phyloP scores from a whole-genome alignment of 1,140 invertebrate genomes.

The Araneus ventricosus region DNA sequence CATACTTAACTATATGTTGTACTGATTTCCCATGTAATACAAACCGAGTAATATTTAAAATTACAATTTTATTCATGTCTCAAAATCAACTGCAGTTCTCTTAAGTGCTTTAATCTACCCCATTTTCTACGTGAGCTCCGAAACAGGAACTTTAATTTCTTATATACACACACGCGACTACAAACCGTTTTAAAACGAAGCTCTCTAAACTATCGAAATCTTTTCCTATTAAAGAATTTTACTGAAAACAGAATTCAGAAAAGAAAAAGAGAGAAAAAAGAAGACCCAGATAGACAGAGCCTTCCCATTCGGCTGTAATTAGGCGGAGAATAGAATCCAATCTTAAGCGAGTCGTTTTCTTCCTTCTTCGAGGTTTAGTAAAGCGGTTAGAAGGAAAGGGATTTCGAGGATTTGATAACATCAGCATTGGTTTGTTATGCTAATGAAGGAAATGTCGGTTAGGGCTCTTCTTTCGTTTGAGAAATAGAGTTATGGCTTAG shows the following conservation, averaged over 20 bases:
- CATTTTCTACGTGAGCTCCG: not conserved
- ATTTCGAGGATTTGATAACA: slow-evolving; percentile 36
- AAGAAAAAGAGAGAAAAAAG: not conserved
- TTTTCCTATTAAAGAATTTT: not conserved
- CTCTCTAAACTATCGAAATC: not conserved
- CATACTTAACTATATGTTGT: too few species aligned
- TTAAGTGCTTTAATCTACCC: not conserved
- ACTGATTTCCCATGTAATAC: too few species aligned
- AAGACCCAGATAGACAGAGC: not conserved
- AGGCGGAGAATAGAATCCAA: not conserved
- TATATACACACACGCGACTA: not conserved
- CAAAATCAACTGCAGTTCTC: not conserved
- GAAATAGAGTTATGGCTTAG: not conserved
- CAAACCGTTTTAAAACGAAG: not conserved
- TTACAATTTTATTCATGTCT: too few species aligned
- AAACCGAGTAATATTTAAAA: too few species aligned
- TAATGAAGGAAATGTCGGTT: slow-evolving; percentile 26
- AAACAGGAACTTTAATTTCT: not conserved
- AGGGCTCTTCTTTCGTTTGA: not conserved
- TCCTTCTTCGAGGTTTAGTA: not conserved
- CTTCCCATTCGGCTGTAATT: slow-evolving; percentile 1
- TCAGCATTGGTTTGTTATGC: slow-evolving; percentile 44
- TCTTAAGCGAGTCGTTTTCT: not conserved
- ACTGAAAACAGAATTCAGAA: not conserved
- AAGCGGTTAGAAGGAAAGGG: slow-evolving; percentile 4